Base-by-base conservation (phyloP, 2,888 invertebrate species). In the Eilema depressum region DNA sequence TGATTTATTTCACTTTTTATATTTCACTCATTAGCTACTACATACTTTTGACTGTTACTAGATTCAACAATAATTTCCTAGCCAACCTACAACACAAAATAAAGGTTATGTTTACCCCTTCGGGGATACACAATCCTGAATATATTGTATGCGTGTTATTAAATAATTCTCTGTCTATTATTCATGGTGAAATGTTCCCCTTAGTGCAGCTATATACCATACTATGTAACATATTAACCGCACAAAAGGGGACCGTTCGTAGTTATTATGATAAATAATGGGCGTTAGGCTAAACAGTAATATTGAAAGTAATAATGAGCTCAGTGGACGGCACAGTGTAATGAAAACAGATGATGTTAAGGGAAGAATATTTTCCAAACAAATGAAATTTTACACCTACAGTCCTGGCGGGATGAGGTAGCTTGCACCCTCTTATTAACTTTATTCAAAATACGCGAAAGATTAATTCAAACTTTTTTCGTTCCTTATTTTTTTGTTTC, bases 281-380 rank as follows among this genome's bases (percentile, higher is more conserved):
- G 80, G 81, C 74, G 83, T 82, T 81, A 80, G 75, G 78, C 76
- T 80, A 75, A 83, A 83, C 75, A 83, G 81, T 80, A 82, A 85
- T 85, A 87, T 87, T 87, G 81, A 78, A 81, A 84, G 83, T 81
- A 86, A 85, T 87, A 87, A 86, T 85, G 84, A 87, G 83, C 79
- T 75, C 75, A 69, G 83, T 83, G 84, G 84, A 86, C 83, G 85
- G 76, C 69, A 68, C 72, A 78, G 77, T n/a, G n/a, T 88, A 88
- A 88, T 87, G 86, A 88, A 87, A 88, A 88, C 85, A 82, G 82
- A 88, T 88, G 86, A 85, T 77, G 83, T 80, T 78, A 76, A 79
- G 82, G 79, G 68, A 77, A 79, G 79, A 80, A 80, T 81, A 78
- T 73, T 76, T 82, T 79, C 70, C 75, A 74, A 81, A 80, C 78